Base-by-base conservation (phyloP, 2,888 invertebrate genomes). In the Epinotia nisella region DNA sequence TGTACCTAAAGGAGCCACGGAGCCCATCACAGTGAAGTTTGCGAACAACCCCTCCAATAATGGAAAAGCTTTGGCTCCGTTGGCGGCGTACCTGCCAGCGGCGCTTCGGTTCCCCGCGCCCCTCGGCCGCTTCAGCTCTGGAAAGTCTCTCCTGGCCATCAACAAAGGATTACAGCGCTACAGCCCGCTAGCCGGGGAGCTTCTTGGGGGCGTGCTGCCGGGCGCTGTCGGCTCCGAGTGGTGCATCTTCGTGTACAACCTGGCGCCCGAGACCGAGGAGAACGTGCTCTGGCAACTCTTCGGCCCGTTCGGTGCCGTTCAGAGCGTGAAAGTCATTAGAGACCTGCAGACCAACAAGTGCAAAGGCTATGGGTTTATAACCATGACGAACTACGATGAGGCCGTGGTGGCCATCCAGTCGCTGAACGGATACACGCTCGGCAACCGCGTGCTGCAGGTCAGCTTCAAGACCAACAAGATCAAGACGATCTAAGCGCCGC, bases 241-340 rank as follows among this genome's bases (percentile, higher is more conserved):
- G 97, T 98, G 98, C 91, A 98, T 99, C 90, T 99, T 98, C 89
- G 98, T 99, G 74, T 98, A 98, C 94, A 99, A 99, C 92, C 94
- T 99, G 82, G 98, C 98, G 1, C 98, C 98, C 4, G 99, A 99
- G 92, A 98, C 98, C 5, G 98, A 99, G 91, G 99, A 99, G 92
- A 98, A 97, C 89, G 97, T 98, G 65, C 95, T 99, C 76, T 99
- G 98, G 98, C 98, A 98, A 91, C 95, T 99, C 79, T 99, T 99
- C 91, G 98, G 98, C 17, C 98, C 98, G 29, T 98, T 98, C 91
- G 98, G 98, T 79, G 98, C 98, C 80, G 98, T 98, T 79, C 97
- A 98, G 91, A 97, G 96, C 91, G 98, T 98, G 76, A 98, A 98
- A 94, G 98, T 98, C 82, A 97, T 98, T 84, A 96, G 98, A 83